These are phyloP conservation scores for Pentamera pediparva DNA, from an alignment of 53 echinoderm and acorn worm species.

Conservation along the genomic window DNA sequence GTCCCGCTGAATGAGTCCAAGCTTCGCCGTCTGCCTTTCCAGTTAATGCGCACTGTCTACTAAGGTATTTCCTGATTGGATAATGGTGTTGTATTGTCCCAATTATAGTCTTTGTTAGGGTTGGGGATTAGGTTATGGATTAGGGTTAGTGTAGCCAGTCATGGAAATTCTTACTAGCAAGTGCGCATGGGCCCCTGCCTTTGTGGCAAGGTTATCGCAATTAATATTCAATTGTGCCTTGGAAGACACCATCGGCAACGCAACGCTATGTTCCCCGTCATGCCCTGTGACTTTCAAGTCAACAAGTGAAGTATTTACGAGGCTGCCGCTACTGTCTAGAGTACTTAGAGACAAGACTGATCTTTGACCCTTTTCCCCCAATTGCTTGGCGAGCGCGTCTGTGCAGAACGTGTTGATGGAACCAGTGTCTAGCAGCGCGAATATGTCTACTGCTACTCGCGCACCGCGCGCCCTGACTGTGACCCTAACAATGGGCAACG, in stretches of 20 bases:
- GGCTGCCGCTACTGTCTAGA: constrained; percentile 3
- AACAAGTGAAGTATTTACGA: background rate
- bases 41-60: no score
- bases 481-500: constrained; percentile 48
- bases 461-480: constrained; percentile 16
- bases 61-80: no score
- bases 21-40: background rate
- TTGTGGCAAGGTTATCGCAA: background rate
- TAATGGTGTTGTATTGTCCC: no score
- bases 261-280: background rate
- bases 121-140: no score
- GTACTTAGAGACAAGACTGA: constrained; percentile 15
- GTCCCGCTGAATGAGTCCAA: constrained; percentile 27
- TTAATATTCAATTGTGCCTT: constrained; percentile 14
- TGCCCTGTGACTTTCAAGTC: constrained; percentile 3
- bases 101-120: no score
- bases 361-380: constrained; percentile 10
- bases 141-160: no score
- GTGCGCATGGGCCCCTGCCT: no score
- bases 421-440: constrained; percentile 48
- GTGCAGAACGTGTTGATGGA: constrained; percentile 50
- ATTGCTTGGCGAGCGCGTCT: background rate
- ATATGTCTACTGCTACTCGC: background rate
- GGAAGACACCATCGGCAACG: constrained; percentile 12
- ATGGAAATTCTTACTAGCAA: no score